A percentile compares a stretch with the other conserved stretches of the same genome.
Evolutionary conservation across 2,888 invertebrate genomes (phyloP).

Genomic region (Dryocosmus kuriphilus): DNA sequence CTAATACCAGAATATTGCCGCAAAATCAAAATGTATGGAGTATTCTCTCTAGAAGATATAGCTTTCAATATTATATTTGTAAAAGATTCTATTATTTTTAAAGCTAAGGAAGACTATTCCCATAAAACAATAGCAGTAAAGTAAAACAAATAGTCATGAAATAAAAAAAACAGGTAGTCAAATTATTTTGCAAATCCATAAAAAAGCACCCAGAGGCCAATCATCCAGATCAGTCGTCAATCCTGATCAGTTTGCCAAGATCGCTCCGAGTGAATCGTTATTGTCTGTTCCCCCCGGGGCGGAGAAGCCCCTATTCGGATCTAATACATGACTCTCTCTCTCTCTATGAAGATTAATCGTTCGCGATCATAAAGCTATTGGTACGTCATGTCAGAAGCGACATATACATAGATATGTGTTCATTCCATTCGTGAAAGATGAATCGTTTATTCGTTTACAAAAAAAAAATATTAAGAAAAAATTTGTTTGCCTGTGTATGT

Average conservation of each 20-base stretch:
- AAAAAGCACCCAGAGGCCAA: constrained; percentile 1
- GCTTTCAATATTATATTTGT: too few relatives aligned
- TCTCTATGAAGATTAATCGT: constrained; percentile 72
- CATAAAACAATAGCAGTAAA: too few relatives aligned
- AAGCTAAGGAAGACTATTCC: too few relatives aligned
- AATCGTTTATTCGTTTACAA: constrained; percentile 10
- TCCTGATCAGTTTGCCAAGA: constrained; percentile 49
- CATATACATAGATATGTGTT: constrained; percentile 40
- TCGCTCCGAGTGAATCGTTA: constrained; percentile 69
- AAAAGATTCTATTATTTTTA: too few relatives aligned
- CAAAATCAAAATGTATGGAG: constrained; percentile 3
- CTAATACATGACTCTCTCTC: constrained; percentile 64
- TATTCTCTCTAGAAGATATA: neutral
- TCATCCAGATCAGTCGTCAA: constrained; percentile 29
- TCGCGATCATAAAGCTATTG: constrained; percentile 65
- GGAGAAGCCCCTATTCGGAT: constrained; percentile 65
- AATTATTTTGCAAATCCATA: neutral
- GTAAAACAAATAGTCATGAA: neutral
- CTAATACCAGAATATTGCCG: neutral
- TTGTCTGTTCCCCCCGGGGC: constrained; percentile 69
- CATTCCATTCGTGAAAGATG: constrained; percentile 2
- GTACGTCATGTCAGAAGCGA: constrained; percentile 63
- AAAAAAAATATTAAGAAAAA: constrained; percentile 2
- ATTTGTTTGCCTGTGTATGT: neutral
- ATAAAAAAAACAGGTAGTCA: neutral